Percentiles rank a stretch among this genome's conserved stretches.
phyloP scores from a whole-genome alignment of 2,113 vertebrate species.

The Excalfactoria chinensis region DNA sequence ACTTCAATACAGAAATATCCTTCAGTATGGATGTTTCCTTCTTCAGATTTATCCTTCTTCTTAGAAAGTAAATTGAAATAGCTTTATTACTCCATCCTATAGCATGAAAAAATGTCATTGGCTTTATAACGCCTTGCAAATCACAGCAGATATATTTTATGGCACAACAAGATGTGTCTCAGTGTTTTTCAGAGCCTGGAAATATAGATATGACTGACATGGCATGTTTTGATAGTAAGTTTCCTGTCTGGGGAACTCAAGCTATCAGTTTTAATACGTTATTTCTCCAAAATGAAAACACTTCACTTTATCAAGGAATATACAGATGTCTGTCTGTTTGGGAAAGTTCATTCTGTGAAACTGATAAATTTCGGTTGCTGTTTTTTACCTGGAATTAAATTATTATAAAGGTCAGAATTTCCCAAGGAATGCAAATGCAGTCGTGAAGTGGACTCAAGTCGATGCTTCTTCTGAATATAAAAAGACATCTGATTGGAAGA shows the following conservation, averaged over 20 bases:
- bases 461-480: background rate
- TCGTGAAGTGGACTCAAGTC: background rate
- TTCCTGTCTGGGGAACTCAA: background rate
- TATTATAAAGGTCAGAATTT: slow-evolving; percentile 33
- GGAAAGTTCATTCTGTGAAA: background rate
- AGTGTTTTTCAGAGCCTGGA: background rate
- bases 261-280: background rate
- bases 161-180: background rate
- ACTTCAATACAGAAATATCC: background rate
- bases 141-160: background rate
- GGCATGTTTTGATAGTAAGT: background rate
- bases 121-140: slow-evolving; percentile 2
- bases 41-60: slow-evolving; percentile 6
- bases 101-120: background rate
- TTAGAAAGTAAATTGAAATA: background rate
- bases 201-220: background rate
- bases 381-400: background rate
- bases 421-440: background rate
- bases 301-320: background rate
- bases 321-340: background rate
- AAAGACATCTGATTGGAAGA: background rate
- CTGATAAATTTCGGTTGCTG: background rate
- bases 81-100: background rate
- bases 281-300: background rate
- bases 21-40: background rate